Conservation (phyloP, 2,888 invertebrate species). For the Petrolisthes cinctipes region DNA sequence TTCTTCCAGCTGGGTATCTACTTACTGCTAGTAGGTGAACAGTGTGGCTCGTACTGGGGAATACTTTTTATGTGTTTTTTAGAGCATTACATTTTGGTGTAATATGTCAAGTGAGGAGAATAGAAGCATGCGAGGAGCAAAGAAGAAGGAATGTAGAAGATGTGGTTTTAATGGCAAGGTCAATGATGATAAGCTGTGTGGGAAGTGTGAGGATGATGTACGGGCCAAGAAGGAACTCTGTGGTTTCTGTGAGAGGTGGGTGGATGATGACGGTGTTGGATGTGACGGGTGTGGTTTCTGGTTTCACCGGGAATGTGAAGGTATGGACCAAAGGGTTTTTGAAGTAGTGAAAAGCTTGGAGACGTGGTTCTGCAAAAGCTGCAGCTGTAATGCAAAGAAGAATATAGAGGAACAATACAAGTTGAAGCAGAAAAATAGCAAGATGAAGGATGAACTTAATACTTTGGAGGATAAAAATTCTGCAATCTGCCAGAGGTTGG, state of each 20-base stretch:
- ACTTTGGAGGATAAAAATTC: not conserved
- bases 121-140: not conserved
- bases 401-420: not conserved
- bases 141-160: not conserved
- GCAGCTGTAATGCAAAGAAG: not conserved
- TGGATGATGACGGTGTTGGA: not conserved
- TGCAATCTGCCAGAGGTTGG: too few species aligned
- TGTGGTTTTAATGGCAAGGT: not conserved
- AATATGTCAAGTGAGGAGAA: not conserved
- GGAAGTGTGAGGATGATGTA: too few species aligned
- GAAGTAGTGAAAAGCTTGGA: not conserved
- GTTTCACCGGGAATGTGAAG: not conserved
- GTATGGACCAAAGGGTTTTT: not conserved
- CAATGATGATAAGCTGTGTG: too few species aligned
- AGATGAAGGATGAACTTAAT: not conserved
- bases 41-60: too few species aligned
- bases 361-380: conserved; percentile 1
- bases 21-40: too few species aligned
- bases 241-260: not conserved
- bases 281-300: not conserved
- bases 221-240: too few species aligned
- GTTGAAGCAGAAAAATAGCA: not conserved
- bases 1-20: too few species aligned
- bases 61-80: too few species aligned
- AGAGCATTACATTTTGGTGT: too few species aligned